Evolutionary conservation across 2,888 invertebrate genomes (phyloP).

Genomic region (Melanostoma mellinum): DNA sequence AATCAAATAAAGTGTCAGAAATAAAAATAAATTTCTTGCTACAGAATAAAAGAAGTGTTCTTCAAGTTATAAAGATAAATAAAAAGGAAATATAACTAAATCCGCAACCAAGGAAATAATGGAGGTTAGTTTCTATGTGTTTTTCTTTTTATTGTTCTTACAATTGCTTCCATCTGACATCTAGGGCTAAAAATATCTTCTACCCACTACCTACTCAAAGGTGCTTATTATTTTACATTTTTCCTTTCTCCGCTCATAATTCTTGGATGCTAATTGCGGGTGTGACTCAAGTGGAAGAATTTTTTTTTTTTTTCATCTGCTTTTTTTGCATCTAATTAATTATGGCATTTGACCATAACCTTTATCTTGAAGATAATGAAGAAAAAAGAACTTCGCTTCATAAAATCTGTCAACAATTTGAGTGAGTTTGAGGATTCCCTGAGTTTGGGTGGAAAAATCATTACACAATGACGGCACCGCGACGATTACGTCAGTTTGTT

Average conservation of each 20-base stretch:
- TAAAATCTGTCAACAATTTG: conserved; percentile 41
- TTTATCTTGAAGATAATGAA: conserved; percentile 51
- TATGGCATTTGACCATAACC: conserved; percentile 67
- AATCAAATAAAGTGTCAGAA: conserved; percentile 53
- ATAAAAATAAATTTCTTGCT: conserved; percentile 23
- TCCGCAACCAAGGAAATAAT: conserved; percentile 42
- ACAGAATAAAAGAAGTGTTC: conserved; percentile 20
- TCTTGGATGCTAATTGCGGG: conserved; percentile 55
- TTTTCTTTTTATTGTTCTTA: conserved; percentile 10
- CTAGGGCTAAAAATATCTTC: conserved; percentile 49
- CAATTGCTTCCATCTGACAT: conserved; percentile 56
- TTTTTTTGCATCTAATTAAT: conserved; percentile 63
- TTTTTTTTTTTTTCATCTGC: conserved; percentile 3
- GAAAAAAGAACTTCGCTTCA: conserved; percentile 15
- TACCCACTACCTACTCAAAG: conserved; percentile 42
- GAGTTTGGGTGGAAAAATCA: conserved; percentile 42
- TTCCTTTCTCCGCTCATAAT: conserved; percentile 16
- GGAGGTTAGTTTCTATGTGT: conserved; percentile 61
- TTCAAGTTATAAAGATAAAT: conserved; percentile 50
- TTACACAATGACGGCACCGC: conserved; percentile 42
- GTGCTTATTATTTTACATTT: conserved; percentile 6
- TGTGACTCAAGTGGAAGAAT: conserved; percentile 59
- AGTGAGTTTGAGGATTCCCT: conserved; percentile 23
- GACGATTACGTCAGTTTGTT: conserved; percentile 66
- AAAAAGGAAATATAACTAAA: conserved; percentile 46